Evolutionary conservation across 2,888 invertebrate genomes (phyloP).

Genomic region (Ferrisia virgata): DNA sequence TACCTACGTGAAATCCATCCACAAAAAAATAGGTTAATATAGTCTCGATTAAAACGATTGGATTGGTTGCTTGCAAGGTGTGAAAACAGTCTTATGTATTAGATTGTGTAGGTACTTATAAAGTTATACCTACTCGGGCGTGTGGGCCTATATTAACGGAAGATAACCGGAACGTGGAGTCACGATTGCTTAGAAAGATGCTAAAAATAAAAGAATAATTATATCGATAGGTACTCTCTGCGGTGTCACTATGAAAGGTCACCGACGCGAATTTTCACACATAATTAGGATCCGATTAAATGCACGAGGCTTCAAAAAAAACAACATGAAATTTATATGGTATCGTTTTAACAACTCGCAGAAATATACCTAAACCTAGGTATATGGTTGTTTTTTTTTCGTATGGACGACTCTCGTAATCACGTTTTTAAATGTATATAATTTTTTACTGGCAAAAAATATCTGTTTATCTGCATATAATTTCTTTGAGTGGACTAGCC

Average conservation of each 20-base stretch:
- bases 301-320: background rate
- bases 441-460: background rate
- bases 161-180: constrained; percentile 9
- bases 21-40: background rate
- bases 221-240: background rate
- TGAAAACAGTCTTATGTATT: background rate
- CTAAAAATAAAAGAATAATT: background rate
- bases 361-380: background rate
- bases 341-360: background rate
- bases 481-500: background rate
- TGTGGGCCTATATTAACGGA: background rate
- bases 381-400: background rate
- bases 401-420: background rate
- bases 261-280: background rate
- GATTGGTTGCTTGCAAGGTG: background rate
- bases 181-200: background rate
- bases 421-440: background rate
- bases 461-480: no score
- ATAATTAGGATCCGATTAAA: background rate
- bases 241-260: constrained; percentile 1
- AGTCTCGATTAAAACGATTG: background rate
- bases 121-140: background rate
- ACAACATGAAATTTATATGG: background rate
- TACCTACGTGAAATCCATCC: background rate
- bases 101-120: no score